A percentile compares a stretch with the other conserved stretches of the same genome.
Evolutionary conservation across 2,888 invertebrate genomes (phyloP).

Genomic region (Morpho achilles): DNA sequence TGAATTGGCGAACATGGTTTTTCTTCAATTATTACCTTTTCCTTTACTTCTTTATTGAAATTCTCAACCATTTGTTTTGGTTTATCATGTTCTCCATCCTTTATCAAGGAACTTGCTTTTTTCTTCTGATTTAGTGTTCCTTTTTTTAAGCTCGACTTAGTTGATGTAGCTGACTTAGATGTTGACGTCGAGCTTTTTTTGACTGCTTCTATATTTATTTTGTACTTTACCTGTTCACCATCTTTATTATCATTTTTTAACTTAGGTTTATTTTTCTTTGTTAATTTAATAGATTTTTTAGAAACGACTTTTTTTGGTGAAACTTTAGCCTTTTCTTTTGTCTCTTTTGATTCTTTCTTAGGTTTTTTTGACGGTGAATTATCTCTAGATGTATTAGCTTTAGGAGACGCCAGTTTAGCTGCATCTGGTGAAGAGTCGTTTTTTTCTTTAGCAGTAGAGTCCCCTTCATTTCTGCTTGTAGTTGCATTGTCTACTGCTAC

Average conservation of each 20-base stretch:
- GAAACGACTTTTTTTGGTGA: constrained; percentile 39
- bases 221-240: constrained; percentile 59
- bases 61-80: constrained; percentile 27
- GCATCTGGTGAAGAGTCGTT: constrained; percentile 41
- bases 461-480: constrained; percentile 44
- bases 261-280: constrained; percentile 45
- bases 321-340: constrained; percentile 58
- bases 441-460: constrained; percentile 41
- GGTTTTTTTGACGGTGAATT: constrained; percentile 54
- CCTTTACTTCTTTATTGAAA: constrained; percentile 15
- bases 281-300: constrained; percentile 45
- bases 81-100: constrained; percentile 27
- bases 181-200: constrained; percentile 48
- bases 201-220: constrained; percentile 56
- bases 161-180: constrained; percentile 37
- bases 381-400: constrained; percentile 41
- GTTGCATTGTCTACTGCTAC: constrained; percentile 42
- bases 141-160: constrained; percentile 49
- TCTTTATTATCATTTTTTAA: constrained; percentile 40
- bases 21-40: constrained; percentile 11
- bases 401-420: constrained; percentile 46
- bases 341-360: constrained; percentile 60
- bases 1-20: constrained; percentile 28
- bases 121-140: constrained; percentile 45
- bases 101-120: constrained; percentile 34